Percentiles rank a stretch among this genome's conserved stretches.
phyloP scores from a whole-genome alignment of 2,888 invertebrate genomes.

The Diachrysia chrysitis region DNA sequence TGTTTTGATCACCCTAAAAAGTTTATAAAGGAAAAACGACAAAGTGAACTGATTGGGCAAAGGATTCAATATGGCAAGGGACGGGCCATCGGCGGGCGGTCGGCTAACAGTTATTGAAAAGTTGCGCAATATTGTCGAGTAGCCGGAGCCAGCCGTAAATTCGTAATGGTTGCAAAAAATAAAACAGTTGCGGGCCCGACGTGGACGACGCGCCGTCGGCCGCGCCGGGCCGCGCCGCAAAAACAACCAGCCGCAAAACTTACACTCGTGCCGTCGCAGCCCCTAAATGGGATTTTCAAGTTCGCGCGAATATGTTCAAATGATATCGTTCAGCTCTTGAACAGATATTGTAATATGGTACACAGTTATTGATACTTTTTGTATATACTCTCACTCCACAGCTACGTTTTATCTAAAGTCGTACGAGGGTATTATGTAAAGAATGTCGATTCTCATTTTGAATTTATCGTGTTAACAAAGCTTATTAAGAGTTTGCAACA shows the following conservation, averaged over 20 bases:
- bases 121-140: constrained; percentile 89
- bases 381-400: constrained; percentile 15
- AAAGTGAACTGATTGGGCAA: constrained; percentile 78
- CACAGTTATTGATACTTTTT: constrained; percentile 47
- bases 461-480: constrained; percentile 62
- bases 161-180: constrained; percentile 88
- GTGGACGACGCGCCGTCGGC: constrained; percentile 66
- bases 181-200: constrained; percentile 76
- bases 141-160: constrained; percentile 84
- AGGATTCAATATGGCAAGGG: constrained; percentile 85
- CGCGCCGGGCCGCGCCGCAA: constrained; percentile 67
- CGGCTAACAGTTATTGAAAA: constrained; percentile 87
- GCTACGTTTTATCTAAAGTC: constrained; percentile 1
- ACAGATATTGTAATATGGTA: constrained; percentile 26
- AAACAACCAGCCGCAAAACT: constrained; percentile 83
- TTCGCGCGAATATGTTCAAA: constrained; percentile 63
- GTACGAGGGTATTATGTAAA: not conserved
- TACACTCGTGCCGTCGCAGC: constrained; percentile 71
- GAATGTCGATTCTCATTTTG: constrained; percentile 17
- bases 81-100: constrained; percentile 71
- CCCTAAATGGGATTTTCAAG: constrained; percentile 83
- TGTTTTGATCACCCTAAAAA: constrained; percentile 44
- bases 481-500: constrained; percentile 74
- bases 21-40: constrained; percentile 58
- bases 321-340: constrained; percentile 45